Base-by-base conservation (phyloP, 2,888 invertebrate species). In the Hesperia comma region DNA sequence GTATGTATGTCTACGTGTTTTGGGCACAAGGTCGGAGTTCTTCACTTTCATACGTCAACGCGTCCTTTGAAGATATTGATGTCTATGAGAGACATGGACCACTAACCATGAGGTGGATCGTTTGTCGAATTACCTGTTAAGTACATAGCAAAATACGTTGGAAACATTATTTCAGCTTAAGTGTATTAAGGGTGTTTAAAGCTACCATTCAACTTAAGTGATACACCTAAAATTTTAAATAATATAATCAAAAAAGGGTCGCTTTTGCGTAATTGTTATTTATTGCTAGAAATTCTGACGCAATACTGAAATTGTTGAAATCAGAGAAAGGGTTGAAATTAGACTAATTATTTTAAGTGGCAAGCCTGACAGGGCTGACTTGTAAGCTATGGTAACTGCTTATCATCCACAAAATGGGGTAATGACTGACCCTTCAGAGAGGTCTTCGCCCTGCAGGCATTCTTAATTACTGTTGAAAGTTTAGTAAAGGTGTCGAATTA, bases 281-380 rank as follows among this genome's bases (percentile, higher is more conserved):
- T 32, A 43, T 46, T 60, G 8, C 21, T 21, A n/a, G n/a, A 37
- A 51, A 7, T 32, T n/a, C 21, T 49, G 32, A 19, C 26, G 14
- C 21, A 57, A 57, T 63, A 53, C 58, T 58, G 40, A 26, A 57
- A 64, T 58, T 40, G 51, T 26, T 53, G 14, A 63, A 63, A 64
- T 41, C 19, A n/a, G 14, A 58, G 58, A 64, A 64, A 58, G 53
- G 64, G 14, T 60, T 53, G 17, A 43, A 66, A 66, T 66, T 41
- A 33, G 58, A 66, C 64, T 66, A 66, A 66, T 66, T 66, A 60
- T 40, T 66, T 66, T 53, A 66, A 66, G 64, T 66, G 64, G 64
- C 53, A 6, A 41, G 8, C 17, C 64, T 43, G 64, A 66, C 58
- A 54, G 58, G 51, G 51, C 21, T 58, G 21, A 54, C 58, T 60